Base-by-base conservation (phyloP, 2,888 invertebrate genomes). In the Cephus sareptanus region DNA sequence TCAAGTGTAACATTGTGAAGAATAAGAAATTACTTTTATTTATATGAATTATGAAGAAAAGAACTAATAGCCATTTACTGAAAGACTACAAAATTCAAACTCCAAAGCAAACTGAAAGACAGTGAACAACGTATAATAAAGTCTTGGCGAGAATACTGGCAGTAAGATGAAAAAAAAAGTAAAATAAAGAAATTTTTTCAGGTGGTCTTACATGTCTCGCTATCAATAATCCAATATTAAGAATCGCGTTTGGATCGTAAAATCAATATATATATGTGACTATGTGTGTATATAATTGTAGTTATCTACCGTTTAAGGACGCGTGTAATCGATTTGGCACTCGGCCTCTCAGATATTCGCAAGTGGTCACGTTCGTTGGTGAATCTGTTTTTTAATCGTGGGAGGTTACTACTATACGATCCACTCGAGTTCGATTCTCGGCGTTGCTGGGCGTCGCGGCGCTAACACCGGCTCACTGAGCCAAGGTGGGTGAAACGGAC, bases 391-490 rank as follows among this genome's bases (percentile, higher is more conserved):
- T 56, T 56, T 56, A 56, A 56, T 23, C 56, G 56, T 56, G 56
- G 56, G 56, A 56, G 56, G 56, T 56, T 56, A 56, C 56, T 56
- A 56, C 56, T 56, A 56, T 23, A 56, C 56, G 56, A 56, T 23
- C 56, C 56, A 56, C 56, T 56, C 23, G 56, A 56, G 6, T 56
- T 56, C 56, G 56, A 56, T 56, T 23, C 56, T 56, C 56, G 81
- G 76, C 80, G 80, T 83, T 84, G 81, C 79, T 83, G 83, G 81
- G 85, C 83, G 85, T 85, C 86, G 86, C 86, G 86, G 86, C 84
- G 86, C 86, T 85, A 84, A 86, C 86, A 86, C 85, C 86, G 86
- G 86, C 85, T 85, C 86, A 86, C 86, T 86, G 86, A 86, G 85
- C 85, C 84, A 81, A 85, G 81, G 84, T 86, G 83, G 85, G 83